These are phyloP conservation scores for Acronicta alni DNA, from an alignment of 2,888 invertebrate genomes.

Conservation along the genomic window DNA sequence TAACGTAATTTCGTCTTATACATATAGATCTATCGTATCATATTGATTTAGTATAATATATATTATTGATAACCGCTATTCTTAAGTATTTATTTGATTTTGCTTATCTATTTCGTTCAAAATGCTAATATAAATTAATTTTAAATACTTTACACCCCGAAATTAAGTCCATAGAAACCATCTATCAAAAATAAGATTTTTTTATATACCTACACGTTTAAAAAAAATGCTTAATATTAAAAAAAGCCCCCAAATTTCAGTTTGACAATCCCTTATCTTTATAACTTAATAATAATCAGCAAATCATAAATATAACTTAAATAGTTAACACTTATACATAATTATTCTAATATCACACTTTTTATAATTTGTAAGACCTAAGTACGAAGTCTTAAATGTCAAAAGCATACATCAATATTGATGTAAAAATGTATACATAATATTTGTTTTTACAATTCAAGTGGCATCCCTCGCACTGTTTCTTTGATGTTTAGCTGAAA, in stretches of 20 bases:
- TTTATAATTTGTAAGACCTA: slow-evolving; percentile 61
- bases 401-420: slow-evolving; percentile 17
- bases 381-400: slow-evolving; percentile 36
- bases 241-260: slow-evolving; percentile 9
- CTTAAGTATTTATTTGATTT: slow-evolving; percentile 10
- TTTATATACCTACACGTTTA: slow-evolving; percentile 37
- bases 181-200: slow-evolving; percentile 18
- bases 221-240: slow-evolving; percentile 19
- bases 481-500: slow-evolving; percentile 87
- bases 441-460: slow-evolving; percentile 59
- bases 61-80: slow-evolving; percentile 20
- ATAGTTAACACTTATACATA: slow-evolving; percentile 80
- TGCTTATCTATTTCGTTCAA: slow-evolving; percentile 27
- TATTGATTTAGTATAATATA: neutral
- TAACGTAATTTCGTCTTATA: slow-evolving; percentile 2
- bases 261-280: slow-evolving; percentile 11
- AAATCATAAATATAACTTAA: slow-evolving; percentile 55
- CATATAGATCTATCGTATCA: slow-evolving; percentile 13
- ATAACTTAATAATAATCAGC: slow-evolving; percentile 29
- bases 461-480: slow-evolving; percentile 83
- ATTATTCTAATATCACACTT: slow-evolving; percentile 86
- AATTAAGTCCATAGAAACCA: slow-evolving; percentile 38
- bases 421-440: slow-evolving; percentile 18
- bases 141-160: slow-evolving; percentile 48
- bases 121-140: slow-evolving; percentile 32